A percentile compares a stretch with the other conserved stretches of the same genome.
Evolutionary conservation across 2,113 vertebrate species (phyloP).

Genomic region (Crypturellus undulatus): DNA sequence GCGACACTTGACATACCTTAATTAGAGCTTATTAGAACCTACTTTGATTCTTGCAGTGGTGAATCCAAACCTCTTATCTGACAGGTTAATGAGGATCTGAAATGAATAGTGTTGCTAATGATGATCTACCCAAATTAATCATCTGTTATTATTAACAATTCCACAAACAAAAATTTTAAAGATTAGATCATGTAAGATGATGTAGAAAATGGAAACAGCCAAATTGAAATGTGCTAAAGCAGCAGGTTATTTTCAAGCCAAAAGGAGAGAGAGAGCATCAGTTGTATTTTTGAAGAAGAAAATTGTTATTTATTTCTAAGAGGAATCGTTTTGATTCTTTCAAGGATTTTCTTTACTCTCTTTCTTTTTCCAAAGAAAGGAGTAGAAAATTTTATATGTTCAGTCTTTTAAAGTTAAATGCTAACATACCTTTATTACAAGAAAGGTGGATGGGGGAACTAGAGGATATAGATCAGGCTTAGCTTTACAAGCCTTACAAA

Average conservation of each 20-base stretch:
- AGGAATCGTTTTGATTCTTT: neutral
- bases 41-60: constrained; percentile 36
- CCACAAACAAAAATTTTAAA: constrained; percentile 52
- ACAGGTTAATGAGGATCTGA: constrained; percentile 57
- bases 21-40: constrained; percentile 61
- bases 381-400: neutral
- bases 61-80: constrained; percentile 53
- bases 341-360: neutral
- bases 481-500: neutral
- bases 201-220: constrained; percentile 7
- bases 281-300: neutral
- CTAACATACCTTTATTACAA: neutral
- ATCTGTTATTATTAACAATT: constrained; percentile 55
- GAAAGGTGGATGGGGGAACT: neutral
- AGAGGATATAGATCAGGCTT: neutral
- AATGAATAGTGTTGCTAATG: constrained; percentile 66
- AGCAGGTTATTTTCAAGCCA: constrained; percentile 12
- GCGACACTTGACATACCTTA: constrained; percentile 20
- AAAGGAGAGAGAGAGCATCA: neutral
- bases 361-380: neutral
- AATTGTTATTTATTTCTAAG: neutral
- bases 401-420: neutral
- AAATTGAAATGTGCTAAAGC: constrained; percentile 12
- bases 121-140: constrained; percentile 63
- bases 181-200: constrained; percentile 50